Evolutionary conservation across 1,140 invertebrate genomes (phyloP).

Genomic region (Ctenoplectra terminalis): DNA sequence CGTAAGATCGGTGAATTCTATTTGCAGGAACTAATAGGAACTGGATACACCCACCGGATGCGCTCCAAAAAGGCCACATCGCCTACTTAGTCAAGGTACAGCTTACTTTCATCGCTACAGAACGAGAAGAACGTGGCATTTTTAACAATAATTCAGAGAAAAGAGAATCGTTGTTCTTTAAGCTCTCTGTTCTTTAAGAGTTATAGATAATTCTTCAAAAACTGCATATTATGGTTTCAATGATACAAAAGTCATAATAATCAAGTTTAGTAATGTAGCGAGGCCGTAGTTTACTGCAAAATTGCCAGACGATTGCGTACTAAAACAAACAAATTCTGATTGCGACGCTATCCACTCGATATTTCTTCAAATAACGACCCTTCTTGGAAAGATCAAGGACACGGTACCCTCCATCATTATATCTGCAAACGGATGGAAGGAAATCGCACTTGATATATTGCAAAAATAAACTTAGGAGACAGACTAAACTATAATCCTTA

Average conservation of each 20-base stretch:
- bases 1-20: slow-evolving; percentile 56
- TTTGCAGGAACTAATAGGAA: slow-evolving; percentile 85
- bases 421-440: too few species aligned
- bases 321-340: slow-evolving; percentile 2
- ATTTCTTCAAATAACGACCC: neutral
- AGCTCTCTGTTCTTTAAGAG: neutral
- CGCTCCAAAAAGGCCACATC: slow-evolving; percentile 96
- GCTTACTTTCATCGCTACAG: neutral
- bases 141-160: neutral
- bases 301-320: neutral
- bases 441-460: neutral
- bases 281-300: slow-evolving; percentile 11
- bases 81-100: slow-evolving; percentile 98
- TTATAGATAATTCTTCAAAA: neutral
- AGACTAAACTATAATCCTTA: neutral
- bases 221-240: neutral
- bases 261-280: neutral
- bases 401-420: neutral
- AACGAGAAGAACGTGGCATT: neutral
- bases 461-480: neutral
- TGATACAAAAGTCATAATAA: neutral
- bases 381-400: neutral
- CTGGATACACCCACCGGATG: slow-evolving; percentile 97
- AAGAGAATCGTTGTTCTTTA: neutral
- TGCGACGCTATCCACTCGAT: neutral